Conservation (phyloP, 2,888 invertebrate species). For the Didymodactylos carnosus region DNA sequence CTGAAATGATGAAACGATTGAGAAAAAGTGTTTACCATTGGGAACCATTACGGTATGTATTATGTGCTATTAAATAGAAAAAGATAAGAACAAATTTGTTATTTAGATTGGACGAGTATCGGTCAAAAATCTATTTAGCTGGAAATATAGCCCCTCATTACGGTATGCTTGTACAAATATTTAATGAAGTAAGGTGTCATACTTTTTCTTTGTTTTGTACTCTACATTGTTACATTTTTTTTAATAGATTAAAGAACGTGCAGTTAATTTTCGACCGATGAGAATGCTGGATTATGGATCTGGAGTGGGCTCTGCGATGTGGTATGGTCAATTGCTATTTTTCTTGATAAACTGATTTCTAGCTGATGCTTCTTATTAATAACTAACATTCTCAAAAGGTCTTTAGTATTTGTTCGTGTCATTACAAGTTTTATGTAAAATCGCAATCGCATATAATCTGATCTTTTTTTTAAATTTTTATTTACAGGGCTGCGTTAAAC, state of each 20-base stretch:
- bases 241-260: conserved; percentile 12
- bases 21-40: conserved; percentile 4
- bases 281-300: conserved; percentile 11
- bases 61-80: background rate
- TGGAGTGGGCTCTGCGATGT: background rate
- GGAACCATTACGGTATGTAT: background rate
- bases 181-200: background rate
- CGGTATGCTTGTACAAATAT: conserved; percentile 7
- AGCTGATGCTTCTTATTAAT: too few relatives aligned
- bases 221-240: background rate
- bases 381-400: too few relatives aligned
- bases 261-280: background rate
- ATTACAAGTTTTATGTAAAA: too few relatives aligned
- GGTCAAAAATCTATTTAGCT: conserved; percentile 2
- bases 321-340: background rate
- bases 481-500: conserved; percentile 5
- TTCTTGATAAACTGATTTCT: too few relatives aligned
- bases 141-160: conserved; percentile 10
- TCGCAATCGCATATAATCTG: too few relatives aligned
- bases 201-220: background rate
- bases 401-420: too few relatives aligned
- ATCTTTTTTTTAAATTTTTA: background rate
- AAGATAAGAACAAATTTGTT: background rate
- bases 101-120: background rate
- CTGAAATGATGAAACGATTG: conserved; percentile 1